Conservation (phyloP, 2,797 vertebrate genomes). For the Schizopygopsis malacanthus region DNA sequence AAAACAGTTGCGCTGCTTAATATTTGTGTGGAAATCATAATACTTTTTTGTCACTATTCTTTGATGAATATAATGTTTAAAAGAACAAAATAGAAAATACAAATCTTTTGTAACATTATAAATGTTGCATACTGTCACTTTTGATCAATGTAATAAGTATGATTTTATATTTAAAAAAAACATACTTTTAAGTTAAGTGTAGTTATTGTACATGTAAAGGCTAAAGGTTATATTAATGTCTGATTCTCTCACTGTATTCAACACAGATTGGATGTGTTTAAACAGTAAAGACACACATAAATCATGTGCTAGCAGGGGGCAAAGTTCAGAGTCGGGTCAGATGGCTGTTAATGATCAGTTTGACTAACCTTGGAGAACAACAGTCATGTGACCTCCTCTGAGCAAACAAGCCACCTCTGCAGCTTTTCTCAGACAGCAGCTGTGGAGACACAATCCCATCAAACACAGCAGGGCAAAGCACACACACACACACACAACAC, state of each 20-base stretch:
- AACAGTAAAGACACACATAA: conserved; percentile 6
- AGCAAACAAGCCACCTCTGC: conserved; percentile 86
- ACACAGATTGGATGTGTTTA: not conserved
- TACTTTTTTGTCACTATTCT: not conserved
- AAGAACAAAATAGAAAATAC: not conserved
- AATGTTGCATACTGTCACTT: not conserved
- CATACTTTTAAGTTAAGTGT: too few species aligned
- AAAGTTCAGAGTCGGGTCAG: conserved; percentile 34
- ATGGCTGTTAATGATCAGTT: conserved; percentile 55
- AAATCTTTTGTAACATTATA: not conserved
- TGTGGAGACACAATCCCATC: conserved; percentile 64
- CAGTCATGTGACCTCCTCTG: conserved; percentile 82
- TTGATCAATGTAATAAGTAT: not conserved
- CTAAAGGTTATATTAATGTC: not conserved
- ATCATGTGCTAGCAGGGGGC: not conserved
- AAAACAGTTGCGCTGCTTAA: not conserved
- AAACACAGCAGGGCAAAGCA: conserved; percentile 18
- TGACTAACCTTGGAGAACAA: conserved; percentile 90
- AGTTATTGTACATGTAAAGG: not conserved
- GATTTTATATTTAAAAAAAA: too few species aligned
- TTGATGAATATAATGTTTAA: not conserved
- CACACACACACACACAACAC: conserved; percentile 28
- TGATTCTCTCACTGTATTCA: not conserved
- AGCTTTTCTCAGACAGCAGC: conserved; percentile 89
- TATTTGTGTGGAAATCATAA: not conserved